Evolutionary conservation across 2,888 invertebrate species (phyloP).

Genomic region (Macaria liturata): DNA sequence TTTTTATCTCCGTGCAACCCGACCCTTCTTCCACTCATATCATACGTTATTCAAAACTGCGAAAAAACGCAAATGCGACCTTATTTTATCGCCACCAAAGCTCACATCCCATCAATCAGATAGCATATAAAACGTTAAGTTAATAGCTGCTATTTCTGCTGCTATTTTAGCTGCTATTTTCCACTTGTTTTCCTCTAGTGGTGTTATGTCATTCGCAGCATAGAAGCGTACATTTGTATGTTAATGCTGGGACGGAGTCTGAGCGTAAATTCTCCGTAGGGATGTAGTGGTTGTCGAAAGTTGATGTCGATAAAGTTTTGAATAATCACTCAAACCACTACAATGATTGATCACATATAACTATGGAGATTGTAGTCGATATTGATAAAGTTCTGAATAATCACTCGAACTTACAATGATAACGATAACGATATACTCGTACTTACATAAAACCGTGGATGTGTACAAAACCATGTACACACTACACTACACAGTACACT

Average conservation of each 20-base stretch:
- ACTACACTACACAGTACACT: too few species aligned
- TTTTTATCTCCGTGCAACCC: neutral
- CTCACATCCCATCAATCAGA: slow-evolving; percentile 45
- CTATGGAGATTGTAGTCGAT: too few species aligned
- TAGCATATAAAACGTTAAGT: slow-evolving; percentile 44
- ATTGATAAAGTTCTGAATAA: too few species aligned
- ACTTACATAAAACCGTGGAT: too few species aligned
- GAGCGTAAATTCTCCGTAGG: slow-evolving; percentile 17
- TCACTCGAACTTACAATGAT: too few species aligned
- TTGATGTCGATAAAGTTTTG: slow-evolving; percentile 9
- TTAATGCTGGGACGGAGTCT: slow-evolving; percentile 31
- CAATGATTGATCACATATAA: too few species aligned
- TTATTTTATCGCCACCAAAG: slow-evolving; percentile 38
- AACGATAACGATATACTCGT: too few species aligned
- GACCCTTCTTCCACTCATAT: slow-evolving; percentile 21
- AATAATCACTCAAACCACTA: too few species aligned
- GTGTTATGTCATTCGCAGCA: slow-evolving; percentile 48
- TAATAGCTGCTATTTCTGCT: slow-evolving; percentile 34
- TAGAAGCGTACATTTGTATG: slow-evolving; percentile 48
- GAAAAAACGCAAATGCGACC: slow-evolving; percentile 36
- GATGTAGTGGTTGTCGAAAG: slow-evolving; percentile 4
- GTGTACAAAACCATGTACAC: too few species aligned
- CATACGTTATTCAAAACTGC: slow-evolving; percentile 31
- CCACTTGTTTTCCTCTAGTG: slow-evolving; percentile 44
- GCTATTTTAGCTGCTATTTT: slow-evolving; percentile 38